Base-by-base conservation (phyloP, 1,140 invertebrate species). In the Bombus fervidus region DNA sequence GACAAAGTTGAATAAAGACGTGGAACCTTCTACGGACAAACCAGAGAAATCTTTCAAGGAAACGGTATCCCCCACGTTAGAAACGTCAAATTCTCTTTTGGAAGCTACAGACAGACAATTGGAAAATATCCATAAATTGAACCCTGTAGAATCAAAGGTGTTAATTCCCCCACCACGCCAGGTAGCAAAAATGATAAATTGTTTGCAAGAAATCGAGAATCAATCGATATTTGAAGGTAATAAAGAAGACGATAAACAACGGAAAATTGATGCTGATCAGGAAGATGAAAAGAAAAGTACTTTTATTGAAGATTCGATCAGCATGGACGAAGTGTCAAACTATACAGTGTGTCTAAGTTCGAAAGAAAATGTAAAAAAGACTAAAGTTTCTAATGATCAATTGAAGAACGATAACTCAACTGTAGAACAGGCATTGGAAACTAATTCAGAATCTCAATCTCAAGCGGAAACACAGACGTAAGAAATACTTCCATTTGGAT, bases 131-230 rank as follows among this genome's bases (percentile, higher is more conserved):
- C 12, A 18, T 8, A 9, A 47, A 5, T 5, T 37, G 57, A 25
- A 0, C 6, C 5, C 47, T 6, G 6, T 22, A 22, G 47, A 8
- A 53, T 53, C 47, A 18, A 53, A 53, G 18, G 47, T 53, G 1
- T 53, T 22, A 22, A 22, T 53, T 53, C 1, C 47, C 18, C 18
- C 47, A 8, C 0, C 1, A 22, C 0, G 18, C 18, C 47, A 22
- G 18, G 31, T 76, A 10, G 62, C 43, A 3, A 3, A 83, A 15
- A 53, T 34, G 18, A 76, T 83, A 37, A 37, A 53, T 31, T 12
- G 43, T 3, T 6, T 69, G 12, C 34, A 62, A 13, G 80, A 86
- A 86, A 86, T 86, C 47, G 71, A 66, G 25, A 47, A 47, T 47
- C 43, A 47, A 18, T 5, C 18, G 5, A 22, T 2, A 53, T 8